phyloP scores from a whole-genome alignment of 2,797 vertebrate species.

The Pelobates cultripes region DNA sequence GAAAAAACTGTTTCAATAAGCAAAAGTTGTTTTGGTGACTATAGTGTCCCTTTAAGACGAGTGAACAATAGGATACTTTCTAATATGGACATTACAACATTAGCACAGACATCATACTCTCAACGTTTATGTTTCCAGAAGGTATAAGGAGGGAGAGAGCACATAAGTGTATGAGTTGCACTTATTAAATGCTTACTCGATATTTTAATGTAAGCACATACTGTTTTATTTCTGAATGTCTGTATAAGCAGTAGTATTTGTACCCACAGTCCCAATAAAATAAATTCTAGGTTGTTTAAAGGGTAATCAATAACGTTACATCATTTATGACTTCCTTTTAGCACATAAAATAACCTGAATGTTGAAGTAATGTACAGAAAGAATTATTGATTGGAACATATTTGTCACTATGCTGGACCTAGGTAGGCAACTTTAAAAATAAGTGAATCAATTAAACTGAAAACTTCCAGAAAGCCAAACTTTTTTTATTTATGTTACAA shows the following conservation, averaged over 20 bases:
- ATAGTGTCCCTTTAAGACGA: too few species aligned
- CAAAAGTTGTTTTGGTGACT: too few species aligned
- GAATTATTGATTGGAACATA: not conserved
- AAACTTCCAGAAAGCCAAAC: constrained; percentile 2
- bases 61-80: too few species aligned
- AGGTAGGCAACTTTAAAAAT: not conserved
- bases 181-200: not conserved
- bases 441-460: not conserved
- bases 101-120: too few species aligned
- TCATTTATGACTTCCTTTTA: constrained; percentile 1
- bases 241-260: not conserved
- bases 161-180: not conserved
- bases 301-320: constrained; percentile 5
- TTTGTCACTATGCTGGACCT: not conserved
- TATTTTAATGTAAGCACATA: not conserved
- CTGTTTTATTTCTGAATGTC: not conserved
- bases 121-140: too few species aligned
- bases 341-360: constrained; percentile 4
- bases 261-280: not conserved
- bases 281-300: not conserved
- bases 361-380: not conserved
- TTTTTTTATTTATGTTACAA: not conserved
- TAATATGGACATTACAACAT: too few species aligned
- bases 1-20: too few species aligned
- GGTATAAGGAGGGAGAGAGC: too few species aligned